Evolutionary conservation across 92 coral and sea anemone genomes (phyloP), one percentile per base, ranked within the genome.

Genomic region (Porites rus): DNA sequence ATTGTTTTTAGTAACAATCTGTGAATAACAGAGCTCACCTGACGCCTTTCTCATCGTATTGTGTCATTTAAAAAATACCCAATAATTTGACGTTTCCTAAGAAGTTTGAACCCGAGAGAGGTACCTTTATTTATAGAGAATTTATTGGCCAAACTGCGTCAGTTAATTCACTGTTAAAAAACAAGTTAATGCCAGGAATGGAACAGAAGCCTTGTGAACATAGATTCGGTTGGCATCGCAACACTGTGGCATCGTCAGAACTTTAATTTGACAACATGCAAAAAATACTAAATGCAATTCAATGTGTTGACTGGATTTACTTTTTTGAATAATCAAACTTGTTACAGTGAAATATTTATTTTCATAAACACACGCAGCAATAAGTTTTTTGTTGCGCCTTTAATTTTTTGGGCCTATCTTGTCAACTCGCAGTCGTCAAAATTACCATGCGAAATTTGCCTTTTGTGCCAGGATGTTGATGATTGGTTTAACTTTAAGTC

Each of bases 301-400:
- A 54, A 54, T 54, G 60, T 13, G 20, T 62, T 62, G n/a, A 62
- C 65, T 62, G 7, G 51, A 19, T 78, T 78, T 50, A 65, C 82
- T 38, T 65, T 64, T 60, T 21, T 64, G 7, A 43, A 51, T 54
- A 78, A 78, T 31, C 72, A 11, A 12, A 7, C 9, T 50, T 17
- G 38, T 43, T 11, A 63, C 72, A 19, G 25, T n/a, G 68, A 18
- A 65, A 65, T 58, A 76, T 65, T 38, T 76, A 54, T 60, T 46
- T 76, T 76, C 21, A 21, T 19, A 11, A 65, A 64, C 60, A 38
- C 65, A 78, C 61, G 65, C 18, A 4, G 4, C 9, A 1, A 78
- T 43, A 8, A 4, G 38, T 51, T 10, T 19, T 3, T 25, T 10
- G 20, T 17, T 77, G 18, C 16, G 14, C 19, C 65, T 28, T 22